Percentiles rank a stretch among this genome's conserved stretches.
Conservation (phyloP, 2,888 invertebrate genomes). For the Bhutanitis thaidina region DNA sequence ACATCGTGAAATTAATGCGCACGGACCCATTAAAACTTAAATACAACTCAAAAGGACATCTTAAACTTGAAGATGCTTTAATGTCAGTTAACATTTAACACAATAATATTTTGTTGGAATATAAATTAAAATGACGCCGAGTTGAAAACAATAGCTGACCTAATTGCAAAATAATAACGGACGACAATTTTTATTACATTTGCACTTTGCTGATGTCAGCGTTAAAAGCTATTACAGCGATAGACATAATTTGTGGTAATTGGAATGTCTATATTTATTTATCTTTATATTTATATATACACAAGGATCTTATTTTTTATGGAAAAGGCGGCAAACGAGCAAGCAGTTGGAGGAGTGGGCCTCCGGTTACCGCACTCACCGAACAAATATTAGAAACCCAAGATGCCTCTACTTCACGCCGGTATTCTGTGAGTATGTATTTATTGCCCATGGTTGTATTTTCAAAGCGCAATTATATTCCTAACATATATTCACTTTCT, state of each 20-base stretch:
- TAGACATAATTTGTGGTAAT: too few relatives aligned
- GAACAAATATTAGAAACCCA: too few relatives aligned
- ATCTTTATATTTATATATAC: background rate
- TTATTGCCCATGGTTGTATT: too few relatives aligned
- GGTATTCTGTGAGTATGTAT: background rate
- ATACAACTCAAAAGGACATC: constrained; percentile 22
- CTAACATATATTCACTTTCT: constrained; percentile 19
- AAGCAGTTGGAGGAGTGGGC: too few relatives aligned
- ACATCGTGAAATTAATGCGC: constrained; percentile 35
- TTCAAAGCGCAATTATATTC: background rate
- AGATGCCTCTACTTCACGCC: too few relatives aligned
- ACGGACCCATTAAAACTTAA: constrained; percentile 31
- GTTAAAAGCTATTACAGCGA: background rate
- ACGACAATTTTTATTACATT: background rate
- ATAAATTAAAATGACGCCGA: background rate
- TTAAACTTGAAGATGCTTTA: background rate
- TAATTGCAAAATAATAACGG: background rate
- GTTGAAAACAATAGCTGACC: background rate
- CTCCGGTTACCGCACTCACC: too few relatives aligned
- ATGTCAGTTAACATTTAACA: background rate
- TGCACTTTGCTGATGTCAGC: background rate
- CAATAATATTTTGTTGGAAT: background rate
- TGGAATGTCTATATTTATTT: too few relatives aligned
- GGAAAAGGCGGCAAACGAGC: too few relatives aligned
- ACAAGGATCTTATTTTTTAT: background rate